Evolutionary conservation across 2,888 invertebrate genomes (phyloP).

Genomic region (Caenorhabditis uteleia): DNA sequence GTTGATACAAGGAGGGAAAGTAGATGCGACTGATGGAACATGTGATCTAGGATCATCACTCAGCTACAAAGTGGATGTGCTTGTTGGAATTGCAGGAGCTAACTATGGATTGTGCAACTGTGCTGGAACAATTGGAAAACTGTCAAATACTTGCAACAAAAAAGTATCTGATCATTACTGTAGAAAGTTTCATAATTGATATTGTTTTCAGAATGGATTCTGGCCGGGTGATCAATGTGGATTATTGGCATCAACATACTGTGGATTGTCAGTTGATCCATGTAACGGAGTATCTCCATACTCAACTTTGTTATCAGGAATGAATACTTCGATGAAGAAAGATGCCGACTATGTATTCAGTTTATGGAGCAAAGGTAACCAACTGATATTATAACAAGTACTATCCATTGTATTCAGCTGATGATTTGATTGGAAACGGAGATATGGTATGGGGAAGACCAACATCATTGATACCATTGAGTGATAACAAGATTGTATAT

Average conservation of each 20-base stretch:
- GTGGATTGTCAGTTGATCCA: conserved; percentile 28
- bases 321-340: conserved; percentile 35
- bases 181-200: no score
- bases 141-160: conserved; percentile 49
- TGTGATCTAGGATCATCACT: conserved; percentile 40
- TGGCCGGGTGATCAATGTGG: conserved; percentile 56
- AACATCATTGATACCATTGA: conserved; percentile 51
- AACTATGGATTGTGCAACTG: conserved; percentile 56
- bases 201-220: conserved; percentile 39
- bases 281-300: conserved; percentile 24
- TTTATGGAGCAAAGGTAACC: conserved; percentile 45
- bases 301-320: conserved; percentile 29
- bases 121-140: conserved; percentile 29
- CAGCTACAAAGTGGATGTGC: conserved; percentile 38
- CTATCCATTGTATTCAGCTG: conserved; percentile 39
- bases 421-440: conserved; percentile 55
- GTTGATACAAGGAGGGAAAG: conserved; percentile 51
- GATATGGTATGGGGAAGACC: conserved; percentile 56
- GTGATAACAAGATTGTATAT: conserved; percentile 39
- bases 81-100: conserved; percentile 55
- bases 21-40: conserved; percentile 37
- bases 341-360: conserved; percentile 41
- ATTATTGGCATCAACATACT: conserved; percentile 17
- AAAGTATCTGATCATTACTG: no score
- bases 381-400: background rate